Base-by-base conservation (phyloP, 2,797 vertebrate genomes). In the Zenarchopterus dispar region DNA sequence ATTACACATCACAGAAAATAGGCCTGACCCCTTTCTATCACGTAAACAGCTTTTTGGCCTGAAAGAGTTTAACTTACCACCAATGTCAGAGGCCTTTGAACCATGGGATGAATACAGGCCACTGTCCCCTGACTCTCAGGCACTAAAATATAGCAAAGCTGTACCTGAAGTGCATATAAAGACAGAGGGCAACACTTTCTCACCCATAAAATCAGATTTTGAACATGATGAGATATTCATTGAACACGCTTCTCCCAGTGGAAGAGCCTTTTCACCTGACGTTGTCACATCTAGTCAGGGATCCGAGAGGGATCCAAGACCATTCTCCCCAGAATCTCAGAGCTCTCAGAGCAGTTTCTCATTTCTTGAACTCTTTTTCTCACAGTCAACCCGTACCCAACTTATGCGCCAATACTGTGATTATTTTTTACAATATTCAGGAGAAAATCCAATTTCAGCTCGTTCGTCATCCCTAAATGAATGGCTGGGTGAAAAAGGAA, bases 261-360 rank as follows among this genome's bases (percentile, higher is more conserved):
- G 22, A 19, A 56, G 11, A 49, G 5, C 11, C 39, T 55, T 48
- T 56, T 75, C 59, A 19, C 33, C 47, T 43, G 51, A 79, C 24
- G 45, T 47, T 44, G 6, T 22, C 43, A 18, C 31, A 50, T 26
- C 49, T 45, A 21, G 42, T 64, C 6, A 67, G 63, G 47, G 1
- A 17, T 17, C 49, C 62, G 70, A 84, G 10, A 43, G 2, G 3
- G 67, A 84, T 41, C 62, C 7, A 3, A 50, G 79, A 61, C 70
- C 88, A 48, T 80, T 49, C 26, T 87, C 89, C 18, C 85, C 88
- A 55, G 86, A 88, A 41, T 92, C 89, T 44, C 72, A 85, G 10
- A 67, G 56, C 24, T 91, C 89, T 72, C 82, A 88, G 56, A 87
- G 83, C 58, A 88, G 90, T 86, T 92, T 84, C 46, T 92, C 91